Evolutionary conservation across 2,113 vertebrate genomes (phyloP).

Genomic region (Butorides virescens): DNA sequence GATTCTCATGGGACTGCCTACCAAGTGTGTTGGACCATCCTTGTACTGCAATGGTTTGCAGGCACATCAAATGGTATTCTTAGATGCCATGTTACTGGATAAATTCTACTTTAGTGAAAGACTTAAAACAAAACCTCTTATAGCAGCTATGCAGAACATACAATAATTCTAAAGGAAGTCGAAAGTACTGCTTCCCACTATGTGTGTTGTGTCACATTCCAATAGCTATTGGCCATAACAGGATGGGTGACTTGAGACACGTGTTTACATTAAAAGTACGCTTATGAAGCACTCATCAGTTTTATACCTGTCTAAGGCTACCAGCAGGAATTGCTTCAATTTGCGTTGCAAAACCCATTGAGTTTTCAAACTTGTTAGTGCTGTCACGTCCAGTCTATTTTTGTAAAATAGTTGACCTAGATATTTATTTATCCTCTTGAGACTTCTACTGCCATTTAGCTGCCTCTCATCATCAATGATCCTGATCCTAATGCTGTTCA

Average conservation of each 20-base stretch:
- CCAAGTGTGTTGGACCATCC: neutral
- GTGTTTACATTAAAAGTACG: rapidly evolving
- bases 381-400: neutral
- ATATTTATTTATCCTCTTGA: neutral
- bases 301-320: neutral
- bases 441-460: neutral
- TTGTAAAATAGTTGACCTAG: neutral
- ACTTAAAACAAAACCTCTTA: neutral
- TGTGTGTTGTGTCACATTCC: neutral
- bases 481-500: neutral
- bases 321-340: neutral
- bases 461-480: neutral
- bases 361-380: neutral
- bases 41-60: neutral
- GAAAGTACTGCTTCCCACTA: neutral
- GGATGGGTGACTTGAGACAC: neutral
- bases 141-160: neutral
- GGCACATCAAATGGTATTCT: neutral
- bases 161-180: neutral
- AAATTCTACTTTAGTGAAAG: neutral
- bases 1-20: neutral
- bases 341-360: neutral
- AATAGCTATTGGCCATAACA: neutral
- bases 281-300: neutral
- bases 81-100: neutral